Percentiles rank a stretch among this genome's conserved stretches.
These are phyloP conservation scores for Cacatua alba DNA, from an alignment of 2,113 vertebrate species.

Conservation along the genomic window DNA sequence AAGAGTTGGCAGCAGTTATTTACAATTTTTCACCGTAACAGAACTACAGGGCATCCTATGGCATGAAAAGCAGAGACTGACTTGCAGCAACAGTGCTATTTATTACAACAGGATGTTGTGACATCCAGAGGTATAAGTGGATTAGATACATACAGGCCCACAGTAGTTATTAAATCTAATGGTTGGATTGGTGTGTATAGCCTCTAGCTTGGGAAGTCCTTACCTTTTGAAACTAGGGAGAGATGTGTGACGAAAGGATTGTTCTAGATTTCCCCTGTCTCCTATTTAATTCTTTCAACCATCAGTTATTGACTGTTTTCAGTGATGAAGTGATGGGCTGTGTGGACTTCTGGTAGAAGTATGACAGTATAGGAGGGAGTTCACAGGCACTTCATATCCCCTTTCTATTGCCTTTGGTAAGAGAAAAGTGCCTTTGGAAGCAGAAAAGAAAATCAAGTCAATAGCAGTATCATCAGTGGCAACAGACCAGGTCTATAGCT, in stretches of 20 bases:
- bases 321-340: background rate
- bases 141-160: background rate
- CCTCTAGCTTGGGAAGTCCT: background rate
- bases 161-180: background rate
- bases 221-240: background rate
- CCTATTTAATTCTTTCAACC: background rate
- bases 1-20: constrained; percentile 23
- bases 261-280: background rate
- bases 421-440: background rate
- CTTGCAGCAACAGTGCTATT: background rate
- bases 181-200: background rate
- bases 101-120: background rate
- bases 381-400: background rate
- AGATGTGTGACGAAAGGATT: background rate
- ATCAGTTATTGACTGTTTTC: background rate
- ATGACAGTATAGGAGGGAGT: background rate
- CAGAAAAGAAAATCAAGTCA: background rate
- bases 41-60: background rate
- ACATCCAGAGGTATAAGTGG: background rate
- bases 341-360: background rate
- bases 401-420: background rate
- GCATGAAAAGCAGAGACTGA: background rate
- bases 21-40: constrained; percentile 6
- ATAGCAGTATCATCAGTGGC: background rate
- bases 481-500: background rate